phyloP scores from a whole-genome alignment of 37 sponge, comb jelly and placozoan genomes.

The Chondrosia reniformis region DNA sequence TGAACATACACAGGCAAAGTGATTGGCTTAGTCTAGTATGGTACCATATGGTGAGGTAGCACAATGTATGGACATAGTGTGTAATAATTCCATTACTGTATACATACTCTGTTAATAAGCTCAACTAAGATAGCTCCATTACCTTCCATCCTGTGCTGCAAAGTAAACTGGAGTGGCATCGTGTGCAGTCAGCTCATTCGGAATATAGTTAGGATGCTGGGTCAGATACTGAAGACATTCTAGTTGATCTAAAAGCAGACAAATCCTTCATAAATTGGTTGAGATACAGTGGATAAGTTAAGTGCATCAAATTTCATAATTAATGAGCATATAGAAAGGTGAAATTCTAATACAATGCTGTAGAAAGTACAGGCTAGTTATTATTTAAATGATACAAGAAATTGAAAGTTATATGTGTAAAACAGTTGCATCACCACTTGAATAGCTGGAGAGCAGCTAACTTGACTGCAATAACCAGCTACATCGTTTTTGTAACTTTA shows the following conservation, averaged over 20 bases:
- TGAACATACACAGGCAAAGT: neutral
- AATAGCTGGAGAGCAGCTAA: no score
- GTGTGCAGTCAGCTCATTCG: constrained; percentile 78
- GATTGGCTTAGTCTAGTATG: neutral
- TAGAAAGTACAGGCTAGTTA: no score
- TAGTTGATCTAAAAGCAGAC: constrained; percentile 84
- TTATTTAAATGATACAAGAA: no score
- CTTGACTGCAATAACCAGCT: no score
- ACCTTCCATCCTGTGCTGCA: constrained; percentile 94
- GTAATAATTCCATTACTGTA: no score
- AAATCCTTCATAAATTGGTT: no score
- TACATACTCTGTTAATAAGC: no score
- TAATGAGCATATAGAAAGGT: neutral
- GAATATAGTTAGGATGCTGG: constrained; percentile 41
- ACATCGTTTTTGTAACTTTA: no score
- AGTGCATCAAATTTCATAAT: neutral
- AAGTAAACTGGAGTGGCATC: constrained; percentile 90
- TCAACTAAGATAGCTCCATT: constrained; percentile 11
- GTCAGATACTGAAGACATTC: constrained; percentile 75
- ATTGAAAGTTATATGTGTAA: no score
- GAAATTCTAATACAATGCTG: neutral
- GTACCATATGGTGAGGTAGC: neutral
- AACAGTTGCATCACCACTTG: no score
- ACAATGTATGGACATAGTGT: neutral
- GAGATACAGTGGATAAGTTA: neutral